Evolutionary conservation across 2,113 vertebrate genomes (phyloP), one percentile per base, ranked within the genome.

Genomic region (Oxyruncus cristatus): DNA sequence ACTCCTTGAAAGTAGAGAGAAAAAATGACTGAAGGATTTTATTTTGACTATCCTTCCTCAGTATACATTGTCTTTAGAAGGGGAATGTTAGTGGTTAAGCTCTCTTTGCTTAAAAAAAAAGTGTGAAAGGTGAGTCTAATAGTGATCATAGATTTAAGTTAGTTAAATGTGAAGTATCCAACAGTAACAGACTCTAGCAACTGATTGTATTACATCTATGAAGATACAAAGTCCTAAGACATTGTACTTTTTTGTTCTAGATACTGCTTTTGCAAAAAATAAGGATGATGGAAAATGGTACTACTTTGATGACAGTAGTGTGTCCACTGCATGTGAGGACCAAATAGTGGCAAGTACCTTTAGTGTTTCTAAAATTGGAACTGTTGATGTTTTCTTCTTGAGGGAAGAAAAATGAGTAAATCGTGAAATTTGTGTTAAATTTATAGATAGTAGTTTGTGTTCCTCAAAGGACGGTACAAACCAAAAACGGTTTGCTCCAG

Each of bases 241-340:
- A 11, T 65, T 92, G 18, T 85, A 21, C 79, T 94, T 95, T 82
- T 65, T 85, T 77, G 47, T 74, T 56, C 94, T 97, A 99, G 99
- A 99, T 96, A 99, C 99, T 9, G 99, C 99, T 87, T 99, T 99
- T 66, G 99, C 99, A 56, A 99, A 99, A 98, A 99, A 99, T 95
- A 99, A 99, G 97, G 99, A 99, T 67, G 99, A 99, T 75, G 98
- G 97, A 49, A 99, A 99, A 97, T 99, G 99, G 99, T 99, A 99
- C 98, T 99, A 99, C 98, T 99, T 99, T 93, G 99, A 99, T 85
- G 99, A 99, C 97, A 99, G 99, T 98, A 99, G 99, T 44, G 99
- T 99, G 86, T 99, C 99, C 65, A 97, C 98, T 91, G 99, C 98
- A 76, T 99, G 97, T 65, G 99, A 99, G 95, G 99, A 99, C 96